A percentile compares a stretch with the other conserved stretches of the same genome.
phyloP scores from a whole-genome alignment of 2,113 vertebrate genomes.

The Colaptes auratus region DNA sequence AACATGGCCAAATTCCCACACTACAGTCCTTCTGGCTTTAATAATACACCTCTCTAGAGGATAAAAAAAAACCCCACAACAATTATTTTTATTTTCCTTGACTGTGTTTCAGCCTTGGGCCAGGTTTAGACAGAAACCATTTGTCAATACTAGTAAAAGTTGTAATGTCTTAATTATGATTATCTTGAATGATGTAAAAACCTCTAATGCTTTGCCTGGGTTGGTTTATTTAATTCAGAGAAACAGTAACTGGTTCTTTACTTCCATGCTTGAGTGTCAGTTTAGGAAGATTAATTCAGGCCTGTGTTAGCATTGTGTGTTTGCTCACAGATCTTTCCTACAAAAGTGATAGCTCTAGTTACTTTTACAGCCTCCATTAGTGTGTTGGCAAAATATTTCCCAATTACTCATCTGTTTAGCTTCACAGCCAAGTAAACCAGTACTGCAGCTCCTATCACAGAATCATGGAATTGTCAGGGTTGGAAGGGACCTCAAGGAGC shows the following conservation, averaged over 20 bases:
- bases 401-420: background rate
- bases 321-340: background rate
- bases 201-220: background rate
- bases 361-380: background rate
- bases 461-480: too few relatives aligned
- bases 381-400: background rate
- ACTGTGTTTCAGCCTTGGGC: background rate
- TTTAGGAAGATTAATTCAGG: background rate
- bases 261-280: background rate
- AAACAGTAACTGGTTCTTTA: background rate
- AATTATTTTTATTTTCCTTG: background rate
- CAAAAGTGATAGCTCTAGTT: background rate
- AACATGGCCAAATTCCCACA: background rate
- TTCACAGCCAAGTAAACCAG: background rate
- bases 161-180: background rate
- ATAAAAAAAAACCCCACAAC: background rate
- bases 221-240: background rate
- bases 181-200: background rate
- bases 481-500: too few relatives aligned
- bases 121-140: background rate
- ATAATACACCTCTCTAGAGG: background rate
- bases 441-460: background rate
- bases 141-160: background rate
- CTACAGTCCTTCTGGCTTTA: background rate
- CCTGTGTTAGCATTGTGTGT: background rate